phyloP scores from a whole-genome alignment of 2,113 vertebrate species.

The Erythrocercus mccallii region DNA sequence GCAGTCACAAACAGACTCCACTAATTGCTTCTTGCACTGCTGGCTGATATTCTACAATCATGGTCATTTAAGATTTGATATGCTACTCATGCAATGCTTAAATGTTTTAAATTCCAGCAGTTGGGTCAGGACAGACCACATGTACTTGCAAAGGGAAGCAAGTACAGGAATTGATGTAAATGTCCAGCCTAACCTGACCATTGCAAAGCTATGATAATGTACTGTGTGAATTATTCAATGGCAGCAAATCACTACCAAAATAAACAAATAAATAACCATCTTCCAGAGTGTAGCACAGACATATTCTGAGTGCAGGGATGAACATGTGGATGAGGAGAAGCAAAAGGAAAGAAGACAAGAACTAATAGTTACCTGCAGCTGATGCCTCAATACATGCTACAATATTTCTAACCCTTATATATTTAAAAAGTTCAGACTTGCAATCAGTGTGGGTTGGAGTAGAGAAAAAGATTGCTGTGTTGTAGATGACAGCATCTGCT shows the following conservation, averaged over 20 bases:
- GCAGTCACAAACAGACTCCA: neutral
- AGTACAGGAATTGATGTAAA: neutral
- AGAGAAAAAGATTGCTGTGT: neutral
- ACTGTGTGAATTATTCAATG: neutral
- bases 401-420: neutral
- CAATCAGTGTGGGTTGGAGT: neutral
- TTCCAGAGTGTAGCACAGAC: neutral
- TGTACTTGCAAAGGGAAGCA: neutral
- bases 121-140: neutral
- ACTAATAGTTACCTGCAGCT: neutral
- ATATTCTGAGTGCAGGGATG: neutral
- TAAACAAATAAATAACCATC: neutral
- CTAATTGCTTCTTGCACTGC: neutral
- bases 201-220: neutral
- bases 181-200: neutral
- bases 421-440: neutral
- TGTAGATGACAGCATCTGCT: constrained; percentile 37
- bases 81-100: neutral
- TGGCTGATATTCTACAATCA: neutral
- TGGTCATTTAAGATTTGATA: neutral
- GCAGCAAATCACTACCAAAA: neutral
- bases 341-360: neutral
- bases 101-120: neutral
- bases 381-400: neutral
- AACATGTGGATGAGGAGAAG: neutral